A percentile compares a stretch with the other conserved stretches of the same genome.
Evolutionary conservation across 2,797 vertebrate species (phyloP).

Genomic region (Vultur gryphus): DNA sequence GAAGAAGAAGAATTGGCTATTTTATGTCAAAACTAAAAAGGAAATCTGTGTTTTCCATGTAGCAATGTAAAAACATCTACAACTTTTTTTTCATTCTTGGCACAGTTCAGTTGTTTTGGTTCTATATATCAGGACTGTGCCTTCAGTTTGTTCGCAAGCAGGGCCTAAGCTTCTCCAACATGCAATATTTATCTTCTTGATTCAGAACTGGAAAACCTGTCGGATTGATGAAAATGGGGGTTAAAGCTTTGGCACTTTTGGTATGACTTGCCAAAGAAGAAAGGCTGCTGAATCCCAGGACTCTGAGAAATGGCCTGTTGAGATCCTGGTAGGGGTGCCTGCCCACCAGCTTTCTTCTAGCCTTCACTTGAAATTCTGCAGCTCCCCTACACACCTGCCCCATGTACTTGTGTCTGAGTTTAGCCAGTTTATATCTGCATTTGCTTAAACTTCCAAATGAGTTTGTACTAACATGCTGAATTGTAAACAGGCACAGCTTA

Average conservation of each 20-base stretch:
- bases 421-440: background rate
- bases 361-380: background rate
- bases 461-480: background rate
- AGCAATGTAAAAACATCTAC: background rate
- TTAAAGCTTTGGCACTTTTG: background rate
- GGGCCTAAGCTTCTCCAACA: background rate
- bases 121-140: background rate
- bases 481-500: background rate
- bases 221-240: background rate
- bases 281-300: background rate
- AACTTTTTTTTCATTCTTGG: background rate
- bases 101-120: background rate
- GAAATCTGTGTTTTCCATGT: background rate
- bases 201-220: background rate
- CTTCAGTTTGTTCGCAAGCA: background rate
- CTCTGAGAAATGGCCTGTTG: background rate
- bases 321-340: background rate
- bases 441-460: background rate
- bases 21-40: background rate
- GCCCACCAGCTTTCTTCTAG: background rate
- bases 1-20: background rate
- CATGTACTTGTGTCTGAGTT: background rate
- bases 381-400: background rate
- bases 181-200: background rate
- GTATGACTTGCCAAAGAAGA: background rate